Percentiles rank a stretch among this genome's conserved stretches.
Conservation (phyloP, 1,140 invertebrate species). For the Caenorhabditis remanei region DNA sequence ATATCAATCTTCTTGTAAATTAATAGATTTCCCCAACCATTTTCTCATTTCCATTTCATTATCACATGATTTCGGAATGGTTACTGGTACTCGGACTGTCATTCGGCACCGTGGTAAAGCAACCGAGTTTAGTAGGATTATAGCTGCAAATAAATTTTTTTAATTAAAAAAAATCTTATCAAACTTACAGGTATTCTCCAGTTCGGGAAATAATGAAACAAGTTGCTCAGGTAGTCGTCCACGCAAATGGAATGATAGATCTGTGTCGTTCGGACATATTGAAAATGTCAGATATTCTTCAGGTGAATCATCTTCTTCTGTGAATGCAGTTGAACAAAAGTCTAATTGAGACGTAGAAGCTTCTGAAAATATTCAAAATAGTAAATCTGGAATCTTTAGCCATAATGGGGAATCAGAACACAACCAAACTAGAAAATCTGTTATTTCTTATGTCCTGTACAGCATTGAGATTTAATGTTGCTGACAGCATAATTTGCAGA, state of each 20-base stretch:
- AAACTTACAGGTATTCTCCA: conserved; percentile 2
- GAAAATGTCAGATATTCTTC: conserved; percentile 17
- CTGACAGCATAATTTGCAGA: too few species aligned
- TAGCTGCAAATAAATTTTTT: background rate
- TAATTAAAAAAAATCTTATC: background rate
- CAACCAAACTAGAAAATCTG: too few species aligned
- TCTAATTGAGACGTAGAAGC: background rate
- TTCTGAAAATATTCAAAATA: conserved; percentile 5
- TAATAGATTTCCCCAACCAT: background rate
- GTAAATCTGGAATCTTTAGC: too few species aligned
- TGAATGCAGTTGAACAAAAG: conserved; percentile 14
- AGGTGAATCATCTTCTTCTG: background rate
- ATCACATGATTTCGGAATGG: background rate
- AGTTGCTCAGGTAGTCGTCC: background rate
- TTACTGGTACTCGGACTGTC: conserved; percentile 6
- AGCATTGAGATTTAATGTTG: background rate
- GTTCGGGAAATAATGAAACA: background rate
- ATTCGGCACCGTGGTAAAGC: background rate
- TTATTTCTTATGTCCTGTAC: too few species aligned
- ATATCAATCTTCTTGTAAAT: background rate
- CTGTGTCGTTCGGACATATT: conserved; percentile 2
- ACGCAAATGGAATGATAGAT: conserved; percentile 9
- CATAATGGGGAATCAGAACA: too few species aligned
- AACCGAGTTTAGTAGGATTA: background rate
- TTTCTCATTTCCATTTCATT: conserved; percentile 4